Evolutionary conservation across 1,140 invertebrate species (phyloP).

Genomic region (Trinorchestia longiramus): DNA sequence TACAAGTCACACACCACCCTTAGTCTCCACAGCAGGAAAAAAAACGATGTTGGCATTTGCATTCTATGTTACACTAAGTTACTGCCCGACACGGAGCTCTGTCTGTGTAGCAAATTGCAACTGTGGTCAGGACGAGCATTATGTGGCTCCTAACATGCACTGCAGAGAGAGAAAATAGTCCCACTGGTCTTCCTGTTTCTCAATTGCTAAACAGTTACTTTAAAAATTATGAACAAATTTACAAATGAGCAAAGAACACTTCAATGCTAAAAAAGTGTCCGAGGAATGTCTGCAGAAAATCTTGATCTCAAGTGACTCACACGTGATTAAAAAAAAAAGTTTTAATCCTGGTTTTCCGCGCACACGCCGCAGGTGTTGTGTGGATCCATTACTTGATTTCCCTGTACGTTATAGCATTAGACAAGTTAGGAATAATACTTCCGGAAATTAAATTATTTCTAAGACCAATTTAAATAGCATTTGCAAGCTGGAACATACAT

Average conservation of each 20-base stretch:
- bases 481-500: no score
- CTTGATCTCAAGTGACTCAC: not conserved
- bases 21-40: not conserved
- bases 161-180: not conserved
- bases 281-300: not conserved
- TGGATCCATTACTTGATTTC: no score
- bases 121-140: not conserved
- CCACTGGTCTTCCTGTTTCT: not conserved
- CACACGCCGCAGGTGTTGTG: not conserved
- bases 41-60: not conserved
- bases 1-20: not conserved
- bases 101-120: not conserved
- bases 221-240: no score
- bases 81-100: no score
- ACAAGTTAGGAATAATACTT: no score
- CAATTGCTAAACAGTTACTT: no score
- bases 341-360: not conserved
- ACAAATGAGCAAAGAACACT: no score
- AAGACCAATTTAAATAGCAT: no score
- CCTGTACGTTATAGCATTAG: no score
- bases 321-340: not conserved
- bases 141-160: not conserved
- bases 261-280: no score
- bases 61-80: not conserved
- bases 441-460: no score